Conservation (phyloP, 2,797 vertebrate species). For the Diceros bicornis region DNA sequence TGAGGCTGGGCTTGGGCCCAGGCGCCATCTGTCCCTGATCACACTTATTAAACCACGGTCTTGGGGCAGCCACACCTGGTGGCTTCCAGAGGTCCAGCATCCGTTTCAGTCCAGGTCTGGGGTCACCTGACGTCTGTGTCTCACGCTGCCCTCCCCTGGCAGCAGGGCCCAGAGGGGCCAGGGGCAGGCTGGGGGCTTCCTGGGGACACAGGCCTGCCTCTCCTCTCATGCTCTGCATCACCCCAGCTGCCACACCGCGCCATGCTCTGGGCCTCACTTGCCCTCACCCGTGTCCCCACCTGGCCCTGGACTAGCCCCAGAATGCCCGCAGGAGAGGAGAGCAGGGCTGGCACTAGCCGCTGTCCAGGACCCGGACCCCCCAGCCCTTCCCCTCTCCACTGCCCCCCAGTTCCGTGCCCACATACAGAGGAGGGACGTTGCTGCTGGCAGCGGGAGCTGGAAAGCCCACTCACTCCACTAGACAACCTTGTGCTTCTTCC, state of each 20-base stretch:
- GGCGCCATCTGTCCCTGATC: accelerated
- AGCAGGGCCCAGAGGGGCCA: too few species aligned
- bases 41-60: neutral
- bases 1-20: accelerated
- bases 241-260: neutral
- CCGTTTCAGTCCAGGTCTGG: too few species aligned
- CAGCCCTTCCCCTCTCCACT: neutral
- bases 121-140: too few species aligned
- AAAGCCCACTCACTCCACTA: too few species aligned
- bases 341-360: neutral
- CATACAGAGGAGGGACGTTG: neutral
- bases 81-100: neutral
- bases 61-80: too few species aligned
- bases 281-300: neutral
- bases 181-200: too few species aligned
- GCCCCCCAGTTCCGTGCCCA: too few species aligned
- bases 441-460: neutral
- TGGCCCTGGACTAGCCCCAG: neutral
- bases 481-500: neutral
- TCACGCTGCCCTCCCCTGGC: too few species aligned
- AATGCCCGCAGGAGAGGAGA: neutral
- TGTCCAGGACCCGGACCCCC: accelerated
- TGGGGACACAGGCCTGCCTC: neutral
- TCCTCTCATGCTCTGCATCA: neutral
- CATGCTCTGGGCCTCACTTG: neutral